Percentiles rank a stretch among this genome's conserved stretches.
Evolutionary conservation across 2,797 vertebrate genomes (phyloP).

Genomic region (Pangasius macronema): DNA sequence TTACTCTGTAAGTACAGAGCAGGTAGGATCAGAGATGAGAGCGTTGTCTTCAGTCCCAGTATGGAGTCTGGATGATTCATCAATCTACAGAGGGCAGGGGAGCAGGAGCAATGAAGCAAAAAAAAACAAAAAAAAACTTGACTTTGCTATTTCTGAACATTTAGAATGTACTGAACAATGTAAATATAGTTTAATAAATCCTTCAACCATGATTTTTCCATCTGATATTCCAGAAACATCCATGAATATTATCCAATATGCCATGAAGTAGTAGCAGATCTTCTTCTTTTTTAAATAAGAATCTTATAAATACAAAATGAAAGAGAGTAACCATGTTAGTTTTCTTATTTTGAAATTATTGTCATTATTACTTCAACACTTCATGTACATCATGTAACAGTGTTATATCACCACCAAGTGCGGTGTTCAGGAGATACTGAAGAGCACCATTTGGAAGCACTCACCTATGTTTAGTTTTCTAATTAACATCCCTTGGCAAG

Average conservation of each 20-base stretch:
- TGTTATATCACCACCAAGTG: neutral
- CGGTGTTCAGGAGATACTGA: neutral
- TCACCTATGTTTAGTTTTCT: neutral
- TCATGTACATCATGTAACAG: neutral
- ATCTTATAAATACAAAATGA: neutral
- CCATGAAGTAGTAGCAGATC: neutral
- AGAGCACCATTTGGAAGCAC: neutral
- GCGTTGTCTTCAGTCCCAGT: neutral
- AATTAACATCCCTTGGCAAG: neutral
- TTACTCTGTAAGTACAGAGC: conserved; percentile 16
- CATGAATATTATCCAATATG: too few species aligned
- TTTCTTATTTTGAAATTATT: neutral
- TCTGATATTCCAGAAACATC: neutral
- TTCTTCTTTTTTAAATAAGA: neutral
- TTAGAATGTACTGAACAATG: neutral
- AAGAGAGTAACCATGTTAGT: neutral
- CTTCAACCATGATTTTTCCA: neutral
- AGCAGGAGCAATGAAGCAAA: neutral
- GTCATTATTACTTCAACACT: neutral
- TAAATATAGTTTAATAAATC: neutral
- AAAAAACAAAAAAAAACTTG: neutral
- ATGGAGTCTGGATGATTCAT: conserved; percentile 32
- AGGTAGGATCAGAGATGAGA: conserved; percentile 30
- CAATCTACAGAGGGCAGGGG: neutral
- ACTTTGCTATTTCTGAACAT: neutral